A percentile compares a stretch with the other conserved stretches of the same genome.
These are phyloP conservation scores for Ammodytes marinus DNA, from an alignment of 2,113 vertebrate genomes.

Conservation along the genomic window DNA sequence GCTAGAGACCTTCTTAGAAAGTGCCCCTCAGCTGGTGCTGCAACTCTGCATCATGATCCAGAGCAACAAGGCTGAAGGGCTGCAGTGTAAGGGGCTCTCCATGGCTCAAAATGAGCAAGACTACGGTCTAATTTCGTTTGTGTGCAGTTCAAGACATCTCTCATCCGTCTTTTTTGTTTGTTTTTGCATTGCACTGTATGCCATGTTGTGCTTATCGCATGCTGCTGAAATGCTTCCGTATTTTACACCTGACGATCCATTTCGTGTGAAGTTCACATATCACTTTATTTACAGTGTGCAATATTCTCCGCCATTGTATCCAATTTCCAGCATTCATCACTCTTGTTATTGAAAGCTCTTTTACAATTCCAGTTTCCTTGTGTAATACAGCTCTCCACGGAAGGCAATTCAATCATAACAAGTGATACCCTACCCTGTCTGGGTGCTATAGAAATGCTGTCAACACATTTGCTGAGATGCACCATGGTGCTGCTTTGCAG, in stretches of 20 bases:
- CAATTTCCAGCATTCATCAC: slow-evolving; percentile 43
- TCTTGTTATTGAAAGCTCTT: slow-evolving; percentile 49
- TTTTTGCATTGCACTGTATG: neutral
- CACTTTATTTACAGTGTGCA: slow-evolving; percentile 18
- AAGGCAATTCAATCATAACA: slow-evolving; percentile 64
- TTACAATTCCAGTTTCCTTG: slow-evolving; percentile 46
- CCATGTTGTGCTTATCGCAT: slow-evolving; percentile 1
- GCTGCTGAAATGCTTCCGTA: neutral
- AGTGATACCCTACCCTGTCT: slow-evolving; percentile 45
- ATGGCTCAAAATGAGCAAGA: slow-evolving; percentile 45
- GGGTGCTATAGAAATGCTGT: slow-evolving; percentile 66
- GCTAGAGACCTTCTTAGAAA: slow-evolving; percentile 98
- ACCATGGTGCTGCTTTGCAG: slow-evolving; percentile 63
- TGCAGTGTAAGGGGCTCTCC: slow-evolving; percentile 93
- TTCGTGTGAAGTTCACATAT: slow-evolving; percentile 19
- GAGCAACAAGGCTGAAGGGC: slow-evolving; percentile 96
- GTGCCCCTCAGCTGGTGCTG: slow-evolving; percentile 99
- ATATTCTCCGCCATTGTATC: slow-evolving; percentile 16
- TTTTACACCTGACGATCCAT: slow-evolving; percentile 7
- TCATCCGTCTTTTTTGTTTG: slow-evolving; percentile 5
- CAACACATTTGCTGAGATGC: slow-evolving; percentile 60
- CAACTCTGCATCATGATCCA: slow-evolving; percentile 99
- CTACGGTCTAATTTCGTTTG: slow-evolving; percentile 24
- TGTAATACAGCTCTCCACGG: slow-evolving; percentile 29
- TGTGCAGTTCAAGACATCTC: slow-evolving; percentile 6